These are phyloP conservation scores for Steinernema khuongi DNA, from an alignment of 1,140 invertebrate genomes.

Conservation along the genomic window DNA sequence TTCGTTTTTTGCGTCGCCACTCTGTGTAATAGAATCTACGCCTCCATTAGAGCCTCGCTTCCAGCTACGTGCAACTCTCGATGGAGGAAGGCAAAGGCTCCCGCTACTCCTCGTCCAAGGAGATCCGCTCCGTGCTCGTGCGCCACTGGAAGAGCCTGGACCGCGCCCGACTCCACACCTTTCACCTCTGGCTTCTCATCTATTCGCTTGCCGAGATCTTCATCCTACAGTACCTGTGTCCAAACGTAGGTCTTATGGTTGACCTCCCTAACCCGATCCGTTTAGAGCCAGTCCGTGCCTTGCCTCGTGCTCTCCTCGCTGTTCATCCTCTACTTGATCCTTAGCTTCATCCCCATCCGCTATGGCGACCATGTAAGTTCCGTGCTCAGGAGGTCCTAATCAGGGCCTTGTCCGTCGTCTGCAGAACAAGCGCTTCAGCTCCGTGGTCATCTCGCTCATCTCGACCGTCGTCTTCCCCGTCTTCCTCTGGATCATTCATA, in stretches of 20 bases:
- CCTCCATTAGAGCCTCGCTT: neutral
- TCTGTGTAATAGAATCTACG: neutral
- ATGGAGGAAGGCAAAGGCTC: constrained; percentile 8
- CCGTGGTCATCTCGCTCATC: constrained; percentile 49
- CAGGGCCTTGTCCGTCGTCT: neutral
- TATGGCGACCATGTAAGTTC: constrained; percentile 43
- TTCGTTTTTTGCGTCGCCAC: neutral
- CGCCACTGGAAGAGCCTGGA: constrained; percentile 52
- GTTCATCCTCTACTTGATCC: constrained; percentile 43
- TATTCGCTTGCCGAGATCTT: constrained; percentile 55
- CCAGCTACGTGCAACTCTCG: constrained; percentile 4
- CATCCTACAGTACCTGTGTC: constrained; percentile 52
- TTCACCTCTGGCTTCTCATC: constrained; percentile 57
- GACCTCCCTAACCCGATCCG: constrained; percentile 2
- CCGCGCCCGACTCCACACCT: constrained; percentile 55
- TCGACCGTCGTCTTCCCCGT: constrained; percentile 47
- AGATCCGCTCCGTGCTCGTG: constrained; percentile 51
- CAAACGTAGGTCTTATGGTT: constrained; percentile 28
- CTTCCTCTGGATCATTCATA: constrained; percentile 49
- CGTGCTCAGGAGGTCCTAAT: neutral
- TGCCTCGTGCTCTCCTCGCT: constrained; percentile 42
- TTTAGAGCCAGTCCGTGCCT: constrained; percentile 41
- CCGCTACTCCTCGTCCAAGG: constrained; percentile 19
- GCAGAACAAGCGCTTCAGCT: constrained; percentile 40
- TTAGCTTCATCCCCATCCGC: constrained; percentile 51